phyloP scores from a whole-genome alignment of 2,888 invertebrate species.

The Oscheius sp. region DNA sequence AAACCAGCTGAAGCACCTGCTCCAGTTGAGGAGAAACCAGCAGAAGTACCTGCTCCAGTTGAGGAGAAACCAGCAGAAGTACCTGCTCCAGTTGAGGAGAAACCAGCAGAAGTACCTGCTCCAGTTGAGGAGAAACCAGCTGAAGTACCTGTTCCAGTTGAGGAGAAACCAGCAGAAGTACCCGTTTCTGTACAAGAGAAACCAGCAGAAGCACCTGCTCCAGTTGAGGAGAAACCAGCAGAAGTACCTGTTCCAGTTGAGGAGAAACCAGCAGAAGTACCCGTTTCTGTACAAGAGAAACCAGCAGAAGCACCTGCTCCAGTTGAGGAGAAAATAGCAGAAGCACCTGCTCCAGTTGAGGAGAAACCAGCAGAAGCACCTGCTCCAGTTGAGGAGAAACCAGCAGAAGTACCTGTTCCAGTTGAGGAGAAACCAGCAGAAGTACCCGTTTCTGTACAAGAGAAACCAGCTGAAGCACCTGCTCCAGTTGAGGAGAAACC shows the following conservation, averaged over 20 bases:
- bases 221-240: constrained; percentile 1
- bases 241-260: neutral
- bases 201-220: constrained; percentile 1
- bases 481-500: neutral
- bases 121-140: constrained; percentile 9
- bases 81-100: neutral
- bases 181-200: constrained; percentile 23
- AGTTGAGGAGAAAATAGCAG: neutral
- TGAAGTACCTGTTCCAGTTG: neutral
- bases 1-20: neutral
- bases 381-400: constrained; percentile 7
- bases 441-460: constrained; percentile 1
- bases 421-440: neutral
- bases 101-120: neutral
- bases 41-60: neutral
- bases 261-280: constrained; percentile 17
- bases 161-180: constrained; percentile 5
- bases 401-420: neutral
- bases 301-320: neutral
- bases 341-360: neutral
- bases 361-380: constrained; percentile 12
- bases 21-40: constrained; percentile 2
- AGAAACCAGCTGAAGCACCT: neutral
- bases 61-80: neutral
- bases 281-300: constrained; percentile 12